Evolutionary conservation across 2,797 vertebrate species (phyloP).

Genomic region (Sebastes taczanowskii): DNA sequence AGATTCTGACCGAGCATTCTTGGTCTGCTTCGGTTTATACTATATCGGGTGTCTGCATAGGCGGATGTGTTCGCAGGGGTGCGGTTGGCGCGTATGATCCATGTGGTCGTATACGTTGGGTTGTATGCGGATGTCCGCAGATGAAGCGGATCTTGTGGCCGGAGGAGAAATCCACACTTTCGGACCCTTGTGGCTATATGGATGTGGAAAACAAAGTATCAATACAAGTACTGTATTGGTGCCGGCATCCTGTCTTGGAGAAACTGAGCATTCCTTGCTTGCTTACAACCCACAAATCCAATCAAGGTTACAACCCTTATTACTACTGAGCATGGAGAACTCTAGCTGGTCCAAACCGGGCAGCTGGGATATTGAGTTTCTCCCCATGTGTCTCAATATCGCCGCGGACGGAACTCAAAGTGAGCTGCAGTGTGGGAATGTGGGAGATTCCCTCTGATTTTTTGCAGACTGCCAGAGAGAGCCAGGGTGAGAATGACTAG

Average conservation of each 20-base stretch:
- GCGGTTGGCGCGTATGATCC: not conserved
- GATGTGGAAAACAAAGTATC: not conserved
- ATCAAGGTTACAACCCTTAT: slow-evolving; percentile 51
- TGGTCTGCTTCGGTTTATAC: not conserved
- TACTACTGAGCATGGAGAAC: slow-evolving; percentile 29
- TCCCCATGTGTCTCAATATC: slow-evolving; percentile 56
- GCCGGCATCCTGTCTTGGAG: not conserved
- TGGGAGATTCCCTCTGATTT: slow-evolving; percentile 48
- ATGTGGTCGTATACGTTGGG: not conserved
- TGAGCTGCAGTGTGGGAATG: slow-evolving; percentile 38
- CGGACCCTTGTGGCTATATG: not conserved
- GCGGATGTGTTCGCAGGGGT: not conserved
- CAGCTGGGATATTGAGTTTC: slow-evolving; percentile 62
- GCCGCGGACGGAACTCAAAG: slow-evolving; percentile 25
- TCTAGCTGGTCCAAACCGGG: slow-evolving; percentile 30
- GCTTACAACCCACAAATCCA: slow-evolving; percentile 51
- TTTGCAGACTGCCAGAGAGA: slow-evolving; percentile 23
- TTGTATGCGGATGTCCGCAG: not conserved
- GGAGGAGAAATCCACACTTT: not conserved
- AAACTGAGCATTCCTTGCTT: slow-evolving; percentile 19
- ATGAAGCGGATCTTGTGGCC: not conserved
- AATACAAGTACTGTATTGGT: not conserved
- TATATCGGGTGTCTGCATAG: not conserved
- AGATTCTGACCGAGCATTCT: not conserved
- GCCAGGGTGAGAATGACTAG: slow-evolving; percentile 40